Evolutionary conservation across 2,797 vertebrate genomes (phyloP).

Genomic region (Rhabdophis nuchalis): DNA sequence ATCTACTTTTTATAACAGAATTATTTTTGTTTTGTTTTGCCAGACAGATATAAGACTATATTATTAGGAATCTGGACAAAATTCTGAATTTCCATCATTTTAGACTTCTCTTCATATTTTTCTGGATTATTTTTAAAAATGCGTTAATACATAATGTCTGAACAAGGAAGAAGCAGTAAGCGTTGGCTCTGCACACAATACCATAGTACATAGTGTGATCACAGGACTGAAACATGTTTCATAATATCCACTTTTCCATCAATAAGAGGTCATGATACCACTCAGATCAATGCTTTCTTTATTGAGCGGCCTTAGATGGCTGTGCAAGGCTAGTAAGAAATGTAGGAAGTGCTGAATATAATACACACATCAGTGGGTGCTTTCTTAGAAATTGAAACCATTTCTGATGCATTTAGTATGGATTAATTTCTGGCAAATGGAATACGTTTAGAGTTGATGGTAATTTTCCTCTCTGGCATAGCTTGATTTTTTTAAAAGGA

Average conservation of each 20-base stretch:
- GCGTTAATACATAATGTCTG: neutral
- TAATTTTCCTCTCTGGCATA: slow-evolving; percentile 3
- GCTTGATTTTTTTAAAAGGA: neutral
- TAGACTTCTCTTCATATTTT: slow-evolving; percentile 18
- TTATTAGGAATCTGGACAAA: neutral
- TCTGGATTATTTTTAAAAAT: neutral
- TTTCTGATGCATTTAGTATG: slow-evolving; percentile 29
- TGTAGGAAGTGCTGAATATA: slow-evolving; percentile 19
- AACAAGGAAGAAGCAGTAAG: slow-evolving; percentile 14
- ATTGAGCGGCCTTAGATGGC: slow-evolving; percentile 30
- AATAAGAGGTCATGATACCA: slow-evolving; percentile 12
- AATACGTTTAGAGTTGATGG: neutral
- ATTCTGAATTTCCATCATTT: slow-evolving; percentile 4
- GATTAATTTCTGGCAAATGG: slow-evolving; percentile 31
- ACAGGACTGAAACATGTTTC: neutral
- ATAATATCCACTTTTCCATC: neutral
- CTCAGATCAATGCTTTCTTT: slow-evolving; percentile 33
- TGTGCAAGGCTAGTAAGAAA: slow-evolving; percentile 19
- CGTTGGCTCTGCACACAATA: neutral
- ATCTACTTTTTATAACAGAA: neutral
- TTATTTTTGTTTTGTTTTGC: neutral
- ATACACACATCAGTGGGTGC: slow-evolving; percentile 3
- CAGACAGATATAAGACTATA: neutral
- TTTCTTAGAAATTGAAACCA: slow-evolving; percentile 42
- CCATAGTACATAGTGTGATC: neutral